A percentile compares a stretch with the other conserved stretches of the same genome.
These are phyloP conservation scores for Cyphomyrmex costatus DNA, from an alignment of 1,140 invertebrate genomes.

Conservation along the genomic window DNA sequence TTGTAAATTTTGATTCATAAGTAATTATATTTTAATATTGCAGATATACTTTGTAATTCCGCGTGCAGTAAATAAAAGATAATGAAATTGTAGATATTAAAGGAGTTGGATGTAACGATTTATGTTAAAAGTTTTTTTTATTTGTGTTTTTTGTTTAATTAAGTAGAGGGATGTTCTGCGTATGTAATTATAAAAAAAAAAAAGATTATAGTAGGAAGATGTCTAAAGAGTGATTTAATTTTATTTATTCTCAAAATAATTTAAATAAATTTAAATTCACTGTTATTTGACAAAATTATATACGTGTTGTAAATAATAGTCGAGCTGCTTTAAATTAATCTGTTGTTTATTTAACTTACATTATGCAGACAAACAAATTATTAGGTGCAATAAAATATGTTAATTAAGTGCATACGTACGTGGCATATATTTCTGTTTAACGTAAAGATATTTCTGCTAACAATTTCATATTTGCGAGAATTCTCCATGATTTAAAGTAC, in stretches of 20 bases:
- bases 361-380: conserved; percentile 18
- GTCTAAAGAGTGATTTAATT: neutral
- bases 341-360: neutral
- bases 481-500: neutral
- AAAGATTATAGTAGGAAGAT: neutral
- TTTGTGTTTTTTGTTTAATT: neutral
- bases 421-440: neutral
- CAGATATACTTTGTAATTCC: neutral
- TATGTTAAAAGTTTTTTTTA: neutral
- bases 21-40: conserved; percentile 12
- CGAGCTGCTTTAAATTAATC: neutral
- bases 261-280: conserved; percentile 2
- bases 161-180: neutral
- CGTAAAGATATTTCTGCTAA: neutral
- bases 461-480: neutral
- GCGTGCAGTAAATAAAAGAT: neutral
- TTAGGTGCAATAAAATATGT: conserved; percentile 22
- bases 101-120: neutral
- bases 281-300: conserved; percentile 4
- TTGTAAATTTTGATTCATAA: conserved; percentile 38
- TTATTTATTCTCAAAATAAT: conserved; percentile 16
- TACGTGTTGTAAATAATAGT: neutral
- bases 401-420: conserved; percentile 12
- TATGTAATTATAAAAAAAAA: neutral
- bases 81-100: neutral